These are phyloP conservation scores for Agrochola macilenta DNA, from an alignment of 2,888 invertebrate species.

Conservation along the genomic window DNA sequence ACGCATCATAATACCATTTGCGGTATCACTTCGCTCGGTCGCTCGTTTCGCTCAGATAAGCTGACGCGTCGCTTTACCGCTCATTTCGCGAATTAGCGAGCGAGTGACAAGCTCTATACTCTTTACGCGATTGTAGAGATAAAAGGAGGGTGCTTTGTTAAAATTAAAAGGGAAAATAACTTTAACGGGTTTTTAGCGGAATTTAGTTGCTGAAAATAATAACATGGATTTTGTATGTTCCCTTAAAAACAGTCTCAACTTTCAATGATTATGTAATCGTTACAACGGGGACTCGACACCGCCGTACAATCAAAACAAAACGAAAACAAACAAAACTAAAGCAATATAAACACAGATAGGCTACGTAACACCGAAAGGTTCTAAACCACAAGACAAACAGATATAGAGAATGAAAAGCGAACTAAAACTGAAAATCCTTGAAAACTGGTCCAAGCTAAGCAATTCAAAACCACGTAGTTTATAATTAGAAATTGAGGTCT, in stretches of 20 bases:
- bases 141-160: conserved; percentile 12
- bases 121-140: conserved; percentile 34
- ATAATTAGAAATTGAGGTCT: conserved; percentile 40
- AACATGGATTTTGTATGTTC: background rate
- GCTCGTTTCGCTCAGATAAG: conserved; percentile 28
- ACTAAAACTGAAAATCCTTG: conserved; percentile 32
- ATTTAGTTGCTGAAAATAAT: background rate
- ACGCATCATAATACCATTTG: conserved; percentile 38
- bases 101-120: conserved; percentile 39
- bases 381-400: conserved; percentile 35
- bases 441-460: conserved; percentile 28
- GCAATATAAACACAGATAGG: conserved; percentile 30
- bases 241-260: background rate
- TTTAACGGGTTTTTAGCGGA: background rate
- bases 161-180: conserved; percentile 2
- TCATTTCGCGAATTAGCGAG: conserved; percentile 52
- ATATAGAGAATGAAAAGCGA: conserved; percentile 22
- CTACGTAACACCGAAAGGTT: conserved; percentile 17
- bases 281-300: background rate
- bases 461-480: conserved; percentile 18
- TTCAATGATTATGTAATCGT: conserved; percentile 2
- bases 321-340: conserved; percentile 45
- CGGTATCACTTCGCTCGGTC: conserved; percentile 19
- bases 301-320: background rate
- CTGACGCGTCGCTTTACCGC: conserved; percentile 27